Percentiles rank a stretch among this genome's conserved stretches.
Evolutionary conservation across 1,140 invertebrate species (phyloP).

Genomic region (Drosophila punjabiensis): DNA sequence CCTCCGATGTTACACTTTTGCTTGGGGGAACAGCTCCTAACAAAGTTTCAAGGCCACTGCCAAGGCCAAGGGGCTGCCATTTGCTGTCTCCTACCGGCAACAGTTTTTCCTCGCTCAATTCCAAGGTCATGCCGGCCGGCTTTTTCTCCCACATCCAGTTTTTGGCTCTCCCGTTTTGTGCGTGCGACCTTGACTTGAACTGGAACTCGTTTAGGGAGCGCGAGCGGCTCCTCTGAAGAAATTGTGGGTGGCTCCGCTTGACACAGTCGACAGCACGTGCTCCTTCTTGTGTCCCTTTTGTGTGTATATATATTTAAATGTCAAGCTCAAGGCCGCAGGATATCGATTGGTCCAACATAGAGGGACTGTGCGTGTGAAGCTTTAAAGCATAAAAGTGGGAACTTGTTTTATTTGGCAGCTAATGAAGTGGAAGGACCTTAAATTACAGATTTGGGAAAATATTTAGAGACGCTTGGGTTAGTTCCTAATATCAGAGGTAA

Average conservation of each 20-base stretch:
- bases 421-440: not conserved
- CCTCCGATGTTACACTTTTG: slow-evolving; percentile 31
- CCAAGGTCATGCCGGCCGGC: slow-evolving; percentile 77
- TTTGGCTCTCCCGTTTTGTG: slow-evolving; percentile 46
- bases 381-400: slow-evolving; percentile 10
- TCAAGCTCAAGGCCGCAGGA: slow-evolving; percentile 63
- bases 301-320: slow-evolving; percentile 5
- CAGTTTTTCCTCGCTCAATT: slow-evolving; percentile 52
- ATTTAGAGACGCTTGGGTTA: too few species aligned
- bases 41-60: slow-evolving; percentile 65
- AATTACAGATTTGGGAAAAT: not conserved
- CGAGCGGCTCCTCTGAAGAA: slow-evolving; percentile 24
- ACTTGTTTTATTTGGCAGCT: not conserved
- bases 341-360: slow-evolving; percentile 66
- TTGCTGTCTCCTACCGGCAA: slow-evolving; percentile 48
- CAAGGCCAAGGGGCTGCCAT: slow-evolving; percentile 66
- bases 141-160: slow-evolving; percentile 28
- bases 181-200: slow-evolving; percentile 68
- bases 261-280: slow-evolving; percentile 80
- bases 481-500: too few species aligned
- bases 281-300: slow-evolving; percentile 48
- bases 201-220: slow-evolving; percentile 70
- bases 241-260: slow-evolving; percentile 55
- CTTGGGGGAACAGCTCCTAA: slow-evolving; percentile 39
- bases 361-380: slow-evolving; percentile 13